Base-by-base conservation (phyloP, 2,797 vertebrate genomes). In the Bovichtus variegatus region DNA sequence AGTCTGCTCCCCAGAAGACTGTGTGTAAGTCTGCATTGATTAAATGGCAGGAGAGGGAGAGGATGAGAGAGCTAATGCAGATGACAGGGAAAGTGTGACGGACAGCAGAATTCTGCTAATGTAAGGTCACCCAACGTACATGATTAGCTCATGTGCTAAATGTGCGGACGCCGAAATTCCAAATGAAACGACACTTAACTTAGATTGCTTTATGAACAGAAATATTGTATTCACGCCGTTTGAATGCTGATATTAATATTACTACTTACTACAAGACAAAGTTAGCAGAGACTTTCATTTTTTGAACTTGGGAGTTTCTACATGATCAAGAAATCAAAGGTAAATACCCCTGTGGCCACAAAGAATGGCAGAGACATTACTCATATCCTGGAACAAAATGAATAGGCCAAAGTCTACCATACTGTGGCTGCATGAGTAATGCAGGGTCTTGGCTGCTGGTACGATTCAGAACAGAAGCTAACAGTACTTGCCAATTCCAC, bases 281-380 rank as follows among this genome's bases (percentile, higher is more conserved):
- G 72, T 84, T 38, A 43, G 40, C 60, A 47, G 55, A 69, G 67
- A 67, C 58, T 69, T 38, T 19, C 36, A 69, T 67, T 69, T 53
- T 76, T 77, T 89, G 38, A 85, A 85, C 77, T 90, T 38, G 61
- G n/a, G 71, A 78, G 41, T 85, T 90, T 85, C 60, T 83, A 62
- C 76, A 86, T 92, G 88, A 87, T 89, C 86, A 89, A 89, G 84
- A 91, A 90, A 94, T 92, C 66, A 78, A 93, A 94, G 84, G 92
- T 84, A 92, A 94, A 93, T 87, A 60, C 78, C 83, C 93, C 58
- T 61, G 11, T 91, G 82, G 91, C 91, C 57, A 78, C 78, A 51
- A 44, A 86, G 92, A 93, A 89, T 88, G 80, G 80, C 86, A 84
- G 55, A 79, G 58, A 68, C 38, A 92, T 94, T 94, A 91, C 71